A percentile compares a stretch with the other conserved stretches of the same genome.
Conservation (phyloP, 2,888 invertebrate species). For the Saturnia pavonia region DNA sequence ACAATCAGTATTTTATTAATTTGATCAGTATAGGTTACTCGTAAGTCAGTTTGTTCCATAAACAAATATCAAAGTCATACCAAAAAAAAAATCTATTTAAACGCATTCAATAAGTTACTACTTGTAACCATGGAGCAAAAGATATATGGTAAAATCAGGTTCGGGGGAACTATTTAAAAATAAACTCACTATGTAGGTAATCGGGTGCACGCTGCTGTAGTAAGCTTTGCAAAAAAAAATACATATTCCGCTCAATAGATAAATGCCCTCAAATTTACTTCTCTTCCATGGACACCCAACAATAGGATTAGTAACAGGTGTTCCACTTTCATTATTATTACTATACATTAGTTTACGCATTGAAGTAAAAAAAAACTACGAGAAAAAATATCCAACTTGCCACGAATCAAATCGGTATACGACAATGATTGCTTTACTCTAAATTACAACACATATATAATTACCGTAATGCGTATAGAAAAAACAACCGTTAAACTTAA, state of each 20-base stretch:
- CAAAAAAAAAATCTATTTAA: background rate
- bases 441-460: conserved; percentile 73
- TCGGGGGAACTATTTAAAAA: background rate
- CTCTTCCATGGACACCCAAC: conserved; percentile 53
- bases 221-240: background rate
- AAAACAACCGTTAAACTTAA: conserved; percentile 41
- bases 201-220: background rate
- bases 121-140: background rate
- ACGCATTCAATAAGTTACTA: background rate
- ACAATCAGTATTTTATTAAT: background rate
- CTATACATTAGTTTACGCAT: conserved; percentile 76
- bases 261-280: conserved; percentile 53
- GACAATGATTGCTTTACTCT: conserved; percentile 78
- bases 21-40: background rate
- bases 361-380: conserved; percentile 54
- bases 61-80: background rate
- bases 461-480: conserved; percentile 40
- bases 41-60: background rate
- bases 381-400: conserved; percentile 66
- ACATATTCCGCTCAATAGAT: conserved; percentile 5
- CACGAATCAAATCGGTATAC: conserved; percentile 80
- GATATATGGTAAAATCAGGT: background rate
- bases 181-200: background rate
- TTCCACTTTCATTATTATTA: conserved; percentile 73
- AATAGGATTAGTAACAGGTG: conserved; percentile 77